A percentile compares a stretch with the other conserved stretches of the same genome.
These are phyloP conservation scores for Pteronura brasiliensis DNA, from an alignment of 2,113 vertebrate genomes.

Conservation along the genomic window DNA sequence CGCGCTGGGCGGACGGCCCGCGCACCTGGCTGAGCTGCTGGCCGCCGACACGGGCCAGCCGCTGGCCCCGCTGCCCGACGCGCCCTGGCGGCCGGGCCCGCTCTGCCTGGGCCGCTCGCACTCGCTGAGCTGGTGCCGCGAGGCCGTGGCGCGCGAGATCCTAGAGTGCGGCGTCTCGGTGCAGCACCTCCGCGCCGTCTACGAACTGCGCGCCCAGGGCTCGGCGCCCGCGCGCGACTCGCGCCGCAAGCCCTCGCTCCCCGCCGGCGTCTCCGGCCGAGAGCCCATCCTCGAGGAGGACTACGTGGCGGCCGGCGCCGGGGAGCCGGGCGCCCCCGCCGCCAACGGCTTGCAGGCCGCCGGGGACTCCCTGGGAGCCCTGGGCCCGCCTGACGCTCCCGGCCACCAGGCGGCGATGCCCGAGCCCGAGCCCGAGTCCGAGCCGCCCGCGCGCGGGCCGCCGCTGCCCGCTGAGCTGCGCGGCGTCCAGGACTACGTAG, in stretches of 20 bases:
- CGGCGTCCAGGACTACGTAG: conserved; percentile 86
- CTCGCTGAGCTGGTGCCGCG: conserved; percentile 90
- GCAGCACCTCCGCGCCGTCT: conserved; percentile 93
- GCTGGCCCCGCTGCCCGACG: conserved; percentile 52
- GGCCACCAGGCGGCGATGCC: conserved; percentile 68
- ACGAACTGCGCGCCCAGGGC: conserved; percentile 85
- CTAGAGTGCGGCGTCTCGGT: conserved; percentile 94
- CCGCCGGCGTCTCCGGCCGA: conserved; percentile 78
- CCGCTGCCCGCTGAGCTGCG: conserved; percentile 86
- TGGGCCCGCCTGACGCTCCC: neutral
- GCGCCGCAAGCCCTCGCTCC: conserved; percentile 83
- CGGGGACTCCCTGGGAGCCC: neutral
- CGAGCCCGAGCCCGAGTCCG: conserved; percentile 76
- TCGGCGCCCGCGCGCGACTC: conserved; percentile 57
- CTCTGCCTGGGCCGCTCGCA: conserved; percentile 86
- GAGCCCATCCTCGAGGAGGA: conserved; percentile 86
- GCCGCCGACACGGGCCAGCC: conserved; percentile 57
- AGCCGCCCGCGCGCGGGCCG: conserved; percentile 82
- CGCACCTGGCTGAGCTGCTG: conserved; percentile 84
- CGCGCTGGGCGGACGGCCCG: conserved; percentile 85
- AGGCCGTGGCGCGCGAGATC: conserved; percentile 93
- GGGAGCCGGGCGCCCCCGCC: neutral
- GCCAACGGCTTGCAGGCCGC: conserved; percentile 52
- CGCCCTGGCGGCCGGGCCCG: conserved; percentile 23
- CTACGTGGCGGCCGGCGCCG: conserved; percentile 63